These are phyloP conservation scores for Ophioninae sp. DNA, from an alignment of 2,888 invertebrate genomes.

Conservation along the genomic window DNA sequence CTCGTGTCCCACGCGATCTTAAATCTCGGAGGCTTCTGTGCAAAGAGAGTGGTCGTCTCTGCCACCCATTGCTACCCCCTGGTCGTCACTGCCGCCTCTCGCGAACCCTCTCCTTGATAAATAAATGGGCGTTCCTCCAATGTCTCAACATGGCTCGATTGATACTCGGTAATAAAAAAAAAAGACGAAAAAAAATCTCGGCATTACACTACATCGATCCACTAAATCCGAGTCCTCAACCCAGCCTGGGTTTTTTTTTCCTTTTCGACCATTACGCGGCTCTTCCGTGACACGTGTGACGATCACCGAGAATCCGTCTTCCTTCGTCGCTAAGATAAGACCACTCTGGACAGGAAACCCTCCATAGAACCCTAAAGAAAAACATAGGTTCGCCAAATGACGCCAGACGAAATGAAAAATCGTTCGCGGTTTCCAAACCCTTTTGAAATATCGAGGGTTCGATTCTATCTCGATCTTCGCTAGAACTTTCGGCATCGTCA, in stretches of 20 bases:
- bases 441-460: not conserved
- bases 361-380: not conserved
- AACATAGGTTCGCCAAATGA: constrained; percentile 31
- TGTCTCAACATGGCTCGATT: constrained; percentile 52
- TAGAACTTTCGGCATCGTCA: too few relatives aligned
- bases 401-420: constrained; percentile 18
- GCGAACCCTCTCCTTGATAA: constrained; percentile 41
- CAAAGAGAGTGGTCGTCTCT: constrained; percentile 34
- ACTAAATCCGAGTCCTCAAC: constrained; percentile 11
- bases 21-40: constrained; percentile 54
- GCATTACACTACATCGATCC: not conserved
- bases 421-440: not conserved
- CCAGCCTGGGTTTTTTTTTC: constrained; percentile 33
- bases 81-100: constrained; percentile 40
- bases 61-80: constrained; percentile 48
- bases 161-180: constrained; percentile 20
- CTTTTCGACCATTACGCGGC: constrained; percentile 35
- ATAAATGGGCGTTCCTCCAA: constrained; percentile 58
- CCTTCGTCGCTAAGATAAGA: constrained; percentile 38
- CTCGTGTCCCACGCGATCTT: constrained; percentile 65
- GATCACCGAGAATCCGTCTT: constrained; percentile 45
- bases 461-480: too few relatives aligned
- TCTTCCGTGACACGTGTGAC: constrained; percentile 15
- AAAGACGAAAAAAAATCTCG: constrained; percentile 32
- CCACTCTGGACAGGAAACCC: constrained; percentile 16